Evolutionary conservation across 2,888 invertebrate genomes (phyloP), one percentile per base, ranked within the genome.

Genomic region (Himalopsyche japonica): DNA sequence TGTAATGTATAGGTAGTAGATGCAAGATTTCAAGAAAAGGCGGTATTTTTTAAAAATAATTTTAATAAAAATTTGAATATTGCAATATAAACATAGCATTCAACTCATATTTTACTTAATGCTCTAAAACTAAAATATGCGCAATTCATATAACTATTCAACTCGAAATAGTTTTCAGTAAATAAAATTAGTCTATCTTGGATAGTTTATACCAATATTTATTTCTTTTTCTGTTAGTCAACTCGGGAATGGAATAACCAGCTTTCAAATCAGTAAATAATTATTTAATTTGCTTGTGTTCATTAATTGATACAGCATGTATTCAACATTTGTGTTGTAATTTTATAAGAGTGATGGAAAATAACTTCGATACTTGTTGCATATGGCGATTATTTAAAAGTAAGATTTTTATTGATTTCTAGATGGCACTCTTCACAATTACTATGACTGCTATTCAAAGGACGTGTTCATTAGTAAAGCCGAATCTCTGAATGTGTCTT

Each of bases 21-120:
- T 7, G 7, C 15, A 43, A 43, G 12, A 20, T 20, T 8, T 30
- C 24, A 70, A 8, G 8, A 70, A 79, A 47, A 79, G n/a, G 2
- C n/a, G 15, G 24, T 70, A 70, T 70, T 70, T 32, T 64, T 81
- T 82, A 82, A 24, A 82, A 82, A 82, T 82, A 77, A 82, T 82
- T 82, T 49, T 49, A 76, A 81, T 81, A 81, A 48, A 32, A 37
- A 48, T 76, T 81, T 76, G 81, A 81, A 81, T 70, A 70, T 70
- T 70, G 70, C 70, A 70, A 70, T 70, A 70, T 70, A 70, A 70
- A 70, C 70, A 70, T 70, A 70, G 70, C 70, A 70, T 27, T 70
- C 70, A 70, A 70, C 70, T 5, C 70, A 43, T 43, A 70, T 70
- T 70, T 70, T 30, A 70, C 70, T 70, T 70, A 30, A 70, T 70